Conservation (phyloP, 2,113 vertebrate genomes). For the Prunella himalayana region DNA sequence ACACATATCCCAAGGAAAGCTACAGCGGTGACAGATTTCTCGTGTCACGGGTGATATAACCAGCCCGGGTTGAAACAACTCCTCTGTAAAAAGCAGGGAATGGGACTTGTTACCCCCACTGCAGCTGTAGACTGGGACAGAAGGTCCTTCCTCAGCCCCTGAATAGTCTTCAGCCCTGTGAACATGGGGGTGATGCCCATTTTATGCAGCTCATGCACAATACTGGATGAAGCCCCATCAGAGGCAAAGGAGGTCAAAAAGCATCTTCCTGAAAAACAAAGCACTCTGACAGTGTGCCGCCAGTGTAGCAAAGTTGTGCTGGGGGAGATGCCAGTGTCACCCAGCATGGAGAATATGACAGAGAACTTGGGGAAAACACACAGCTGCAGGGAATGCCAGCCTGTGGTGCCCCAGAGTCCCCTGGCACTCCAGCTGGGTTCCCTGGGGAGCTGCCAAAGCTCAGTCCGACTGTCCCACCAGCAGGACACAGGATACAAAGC, state of each 20-base stretch:
- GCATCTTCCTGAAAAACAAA: background rate
- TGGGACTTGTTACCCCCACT: background rate
- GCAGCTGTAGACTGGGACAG: background rate
- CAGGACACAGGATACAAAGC: background rate
- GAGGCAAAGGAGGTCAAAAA: background rate
- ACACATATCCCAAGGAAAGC: background rate
- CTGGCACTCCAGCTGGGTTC: background rate
- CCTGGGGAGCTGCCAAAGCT: background rate
- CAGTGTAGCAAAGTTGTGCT: background rate
- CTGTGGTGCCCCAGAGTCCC: background rate
- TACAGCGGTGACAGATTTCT: background rate
- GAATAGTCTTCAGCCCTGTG: background rate
- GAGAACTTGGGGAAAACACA: background rate
- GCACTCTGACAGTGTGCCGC: background rate
- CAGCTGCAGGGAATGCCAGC: background rate
- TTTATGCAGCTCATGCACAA: background rate
- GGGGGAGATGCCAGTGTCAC: background rate
- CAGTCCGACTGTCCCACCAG: background rate
- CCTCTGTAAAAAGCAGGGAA: background rate
- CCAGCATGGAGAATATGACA: background rate
- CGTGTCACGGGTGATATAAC: accelerated
- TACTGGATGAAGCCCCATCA: background rate
- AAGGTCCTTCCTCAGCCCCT: background rate
- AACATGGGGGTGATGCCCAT: background rate
- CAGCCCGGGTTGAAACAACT: background rate